A percentile compares a stretch with the other conserved stretches of the same genome.
phyloP scores from a whole-genome alignment of 1,140 invertebrate genomes.

The Lutraria rhynchaena region DNA sequence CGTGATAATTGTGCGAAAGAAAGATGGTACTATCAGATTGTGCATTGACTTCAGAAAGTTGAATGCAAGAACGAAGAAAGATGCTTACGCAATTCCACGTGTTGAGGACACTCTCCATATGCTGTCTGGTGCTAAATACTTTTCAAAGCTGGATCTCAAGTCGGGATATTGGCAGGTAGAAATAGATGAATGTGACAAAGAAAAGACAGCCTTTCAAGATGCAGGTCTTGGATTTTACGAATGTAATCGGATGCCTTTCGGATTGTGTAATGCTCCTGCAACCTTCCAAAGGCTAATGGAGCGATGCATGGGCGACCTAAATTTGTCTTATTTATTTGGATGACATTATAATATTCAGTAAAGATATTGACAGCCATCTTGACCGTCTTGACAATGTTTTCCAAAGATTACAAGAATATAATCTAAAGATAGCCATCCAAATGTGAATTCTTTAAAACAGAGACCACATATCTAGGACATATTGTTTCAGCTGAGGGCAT shows the following conservation, averaged over 20 bases:
- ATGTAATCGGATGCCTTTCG: constrained; percentile 64
- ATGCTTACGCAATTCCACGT: constrained; percentile 61
- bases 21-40: constrained; percentile 65
- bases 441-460: constrained; percentile 78
- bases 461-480: constrained; percentile 68
- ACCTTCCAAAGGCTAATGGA: constrained; percentile 72
- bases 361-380: constrained; percentile 18
- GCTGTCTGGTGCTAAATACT: constrained; percentile 62
- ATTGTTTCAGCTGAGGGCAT: constrained; percentile 60
- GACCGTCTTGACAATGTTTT: constrained; percentile 9
- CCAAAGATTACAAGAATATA: constrained; percentile 29
- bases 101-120: constrained; percentile 60
- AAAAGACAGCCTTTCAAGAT: constrained; percentile 62
- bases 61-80: no score
- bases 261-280: constrained; percentile 63
- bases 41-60: no score
- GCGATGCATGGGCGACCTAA: constrained; percentile 51
- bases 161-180: constrained; percentile 79
- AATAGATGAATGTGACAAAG: constrained; percentile 69
- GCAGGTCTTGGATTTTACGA: constrained; percentile 62
- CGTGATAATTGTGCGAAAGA: no score
- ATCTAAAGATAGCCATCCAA: constrained; percentile 63
- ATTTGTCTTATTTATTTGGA: constrained; percentile 66
- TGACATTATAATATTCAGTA: constrained; percentile 64
- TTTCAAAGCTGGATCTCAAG: constrained; percentile 67